Evolutionary conservation across 1,140 invertebrate genomes (phyloP), one percentile per base, ranked within the genome.

Genomic region (Harlomillsia oculata): DNA sequence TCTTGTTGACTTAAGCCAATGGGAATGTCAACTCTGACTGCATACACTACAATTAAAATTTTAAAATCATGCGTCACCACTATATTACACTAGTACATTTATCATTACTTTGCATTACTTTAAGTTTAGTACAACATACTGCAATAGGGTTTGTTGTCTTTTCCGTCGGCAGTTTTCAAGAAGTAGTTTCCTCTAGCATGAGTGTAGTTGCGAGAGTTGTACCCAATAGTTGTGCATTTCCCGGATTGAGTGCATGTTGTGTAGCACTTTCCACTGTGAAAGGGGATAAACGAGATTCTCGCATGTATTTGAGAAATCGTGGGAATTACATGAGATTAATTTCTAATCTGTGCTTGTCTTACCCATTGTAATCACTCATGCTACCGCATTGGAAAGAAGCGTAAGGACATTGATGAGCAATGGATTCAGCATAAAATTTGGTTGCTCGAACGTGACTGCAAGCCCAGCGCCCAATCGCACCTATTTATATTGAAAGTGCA

Each of bases 401-500:
- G 28, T 59, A 63, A 21, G 56, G 56, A 26, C 61, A 63, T 23
- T n/a, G 20, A 6, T 11, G 37, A 5, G 28, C 3, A 20, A 63
- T 46, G 8, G 61, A 63, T 50, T 63, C 61, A 6, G 28, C 53
- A 25, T 39, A 63, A 32, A 36, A 63, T n/a, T 59, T 48, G 5
- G 48, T 56, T 13, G 56, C 56, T 25, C 61, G 52, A 14, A 25
- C 51, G 37, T 63, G 61, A 36, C 56, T 59, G 53, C 61, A 63
- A 25, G 55, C 61, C 52, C 46, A 59, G 5, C 18, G 26, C n/a
- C 37, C 41, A 37, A 59, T 21, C 20, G 53, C 45, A 14, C 32
- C 45, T 41, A 18, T n/a, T 40, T 28, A 52, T 21, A 41, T 5
- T 46, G 25, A 11, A 20, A 25, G 16, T 28, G 6, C 13, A 34